phyloP scores from a whole-genome alignment of 2,888 invertebrate species.

The Morpho achilles region DNA sequence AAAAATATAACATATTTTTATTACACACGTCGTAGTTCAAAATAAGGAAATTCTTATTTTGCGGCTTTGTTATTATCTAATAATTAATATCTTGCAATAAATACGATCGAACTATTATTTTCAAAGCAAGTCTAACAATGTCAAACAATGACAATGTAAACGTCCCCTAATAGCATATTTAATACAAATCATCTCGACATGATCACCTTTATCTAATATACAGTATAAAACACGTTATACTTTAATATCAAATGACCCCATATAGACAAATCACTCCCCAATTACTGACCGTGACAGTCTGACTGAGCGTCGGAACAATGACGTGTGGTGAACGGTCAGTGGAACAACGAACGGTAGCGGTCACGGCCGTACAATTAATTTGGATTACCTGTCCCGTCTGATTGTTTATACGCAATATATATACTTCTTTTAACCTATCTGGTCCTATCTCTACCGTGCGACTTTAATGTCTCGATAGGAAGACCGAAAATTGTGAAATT shows the following conservation, averaged over 20 bases:
- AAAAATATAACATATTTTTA: no score
- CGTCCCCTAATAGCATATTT: neutral
- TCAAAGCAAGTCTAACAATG: neutral
- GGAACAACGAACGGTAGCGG: constrained; percentile 32
- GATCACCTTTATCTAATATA: constrained; percentile 5
- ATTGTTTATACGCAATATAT: neutral
- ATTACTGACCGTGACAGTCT: constrained; percentile 47
- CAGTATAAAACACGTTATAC: constrained; percentile 11
- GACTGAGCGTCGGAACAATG: constrained; percentile 36
- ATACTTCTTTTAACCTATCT: neutral
- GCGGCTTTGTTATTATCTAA: no score
- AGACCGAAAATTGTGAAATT: no score
- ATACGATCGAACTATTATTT: no score
- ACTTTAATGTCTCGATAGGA: no score
- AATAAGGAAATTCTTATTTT: no score
- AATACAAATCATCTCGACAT: neutral
- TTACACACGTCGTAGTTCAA: no score
- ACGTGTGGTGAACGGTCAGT: constrained; percentile 29
- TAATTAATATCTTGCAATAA: no score
- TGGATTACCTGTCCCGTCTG: constrained; percentile 15
- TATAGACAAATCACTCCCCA: constrained; percentile 58
- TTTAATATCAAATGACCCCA: constrained; percentile 27
- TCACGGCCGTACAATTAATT: constrained; percentile 27
- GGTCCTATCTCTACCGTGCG: neutral
- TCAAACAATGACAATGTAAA: constrained; percentile 2